A percentile compares a stretch with the other conserved stretches of the same genome.
Evolutionary conservation across 2,888 invertebrate species (phyloP).

Genomic region (Drosophila sordidula): DNA sequence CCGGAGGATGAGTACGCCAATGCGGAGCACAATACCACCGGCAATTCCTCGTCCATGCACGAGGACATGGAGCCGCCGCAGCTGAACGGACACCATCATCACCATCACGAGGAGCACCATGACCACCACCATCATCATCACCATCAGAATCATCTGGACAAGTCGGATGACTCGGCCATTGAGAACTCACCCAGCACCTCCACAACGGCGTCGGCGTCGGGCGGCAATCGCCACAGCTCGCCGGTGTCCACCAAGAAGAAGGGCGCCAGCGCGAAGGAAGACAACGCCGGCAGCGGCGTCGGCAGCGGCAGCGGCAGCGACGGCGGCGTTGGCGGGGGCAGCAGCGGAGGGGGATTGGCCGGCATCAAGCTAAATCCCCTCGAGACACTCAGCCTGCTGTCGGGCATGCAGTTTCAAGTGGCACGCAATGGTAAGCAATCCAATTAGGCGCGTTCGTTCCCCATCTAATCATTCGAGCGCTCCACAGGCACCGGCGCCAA

Average conservation of each 20-base stretch:
- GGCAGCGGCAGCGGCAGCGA: constrained; percentile 8
- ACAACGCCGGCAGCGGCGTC: constrained; percentile 10
- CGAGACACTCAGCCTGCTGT: constrained; percentile 72
- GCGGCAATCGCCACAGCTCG: constrained; percentile 69
- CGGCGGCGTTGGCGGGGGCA: neutral
- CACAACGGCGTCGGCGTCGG: constrained; percentile 66
- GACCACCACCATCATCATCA: constrained; percentile 40
- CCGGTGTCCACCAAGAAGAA: constrained; percentile 82
- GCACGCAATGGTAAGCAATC: constrained; percentile 91
- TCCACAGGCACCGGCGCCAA: constrained; percentile 91
- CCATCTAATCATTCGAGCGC: constrained; percentile 13
- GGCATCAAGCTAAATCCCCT: constrained; percentile 53
- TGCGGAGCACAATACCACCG: constrained; percentile 72
- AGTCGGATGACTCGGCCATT: constrained; percentile 82
- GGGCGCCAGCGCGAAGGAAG: constrained; percentile 43
- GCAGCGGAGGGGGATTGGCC: constrained; percentile 3
- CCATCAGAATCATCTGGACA: constrained; percentile 70
- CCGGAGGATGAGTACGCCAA: constrained; percentile 70
- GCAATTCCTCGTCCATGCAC: constrained; percentile 69
- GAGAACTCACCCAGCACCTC: constrained; percentile 82
- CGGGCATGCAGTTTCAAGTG: constrained; percentile 90
- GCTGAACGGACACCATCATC: constrained; percentile 70
- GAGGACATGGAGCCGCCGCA: constrained; percentile 67
- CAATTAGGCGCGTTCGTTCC: constrained; percentile 1
- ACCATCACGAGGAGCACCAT: constrained; percentile 45